Percentiles rank a stretch among this genome's conserved stretches.
Conservation (phyloP, 1,140 invertebrate genomes). For the Armadillidium nasatum region DNA sequence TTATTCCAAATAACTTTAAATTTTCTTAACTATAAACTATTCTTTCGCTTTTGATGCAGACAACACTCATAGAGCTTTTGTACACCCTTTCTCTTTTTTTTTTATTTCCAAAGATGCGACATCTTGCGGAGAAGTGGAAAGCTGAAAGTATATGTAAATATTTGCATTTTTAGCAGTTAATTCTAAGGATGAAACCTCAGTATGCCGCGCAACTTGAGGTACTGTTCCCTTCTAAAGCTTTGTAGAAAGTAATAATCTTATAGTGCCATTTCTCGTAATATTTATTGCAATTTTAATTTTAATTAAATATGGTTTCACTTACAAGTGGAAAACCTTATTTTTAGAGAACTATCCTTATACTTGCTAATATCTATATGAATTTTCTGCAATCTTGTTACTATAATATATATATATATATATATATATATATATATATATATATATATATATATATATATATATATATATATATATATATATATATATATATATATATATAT, state of each 20-base stretch:
- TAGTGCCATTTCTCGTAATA: neutral
- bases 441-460: too few relatives aligned
- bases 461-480: neutral
- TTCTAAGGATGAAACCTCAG: neutral
- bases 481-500: slow-evolving; percentile 49
- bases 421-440: neutral
- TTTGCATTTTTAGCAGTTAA: neutral
- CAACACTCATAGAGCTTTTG: too few relatives aligned
- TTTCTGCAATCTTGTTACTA: too few relatives aligned
- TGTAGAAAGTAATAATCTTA: neutral
- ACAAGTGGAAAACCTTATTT: too few relatives aligned
- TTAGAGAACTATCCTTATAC: too few relatives aligned
- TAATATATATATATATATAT: neutral
- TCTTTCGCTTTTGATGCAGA: too few relatives aligned
- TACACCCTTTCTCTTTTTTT: neutral
- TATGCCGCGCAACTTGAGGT: neutral
- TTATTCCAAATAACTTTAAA: too few relatives aligned
- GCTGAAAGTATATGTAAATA: neutral
- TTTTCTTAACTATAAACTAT: too few relatives aligned
- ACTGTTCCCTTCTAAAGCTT: neutral
- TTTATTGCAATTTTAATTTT: neutral
- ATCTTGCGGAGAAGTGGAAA: neutral
- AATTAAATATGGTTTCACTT: neutral
- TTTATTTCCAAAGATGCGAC: neutral
- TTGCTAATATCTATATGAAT: too few relatives aligned